These are phyloP conservation scores for Agelas oroides DNA, from an alignment of 37 sponge, comb jelly and placozoan species.

Conservation along the genomic window DNA sequence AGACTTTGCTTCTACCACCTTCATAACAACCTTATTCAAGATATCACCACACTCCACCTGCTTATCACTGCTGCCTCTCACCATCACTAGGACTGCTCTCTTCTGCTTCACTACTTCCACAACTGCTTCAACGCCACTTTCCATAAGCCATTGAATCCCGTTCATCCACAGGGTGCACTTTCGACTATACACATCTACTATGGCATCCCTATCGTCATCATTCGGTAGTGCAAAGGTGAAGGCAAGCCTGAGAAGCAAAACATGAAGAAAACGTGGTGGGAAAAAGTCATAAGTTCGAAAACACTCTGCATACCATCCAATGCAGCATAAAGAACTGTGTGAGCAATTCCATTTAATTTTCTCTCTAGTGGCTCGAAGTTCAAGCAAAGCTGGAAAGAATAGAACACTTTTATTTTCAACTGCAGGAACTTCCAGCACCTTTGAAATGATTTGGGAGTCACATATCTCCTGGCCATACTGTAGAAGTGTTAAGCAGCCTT, in stretches of 20 bases:
- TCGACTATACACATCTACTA: background rate
- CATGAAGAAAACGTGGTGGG: conserved; percentile 44
- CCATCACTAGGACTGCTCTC: conserved; percentile 29
- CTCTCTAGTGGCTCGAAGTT: background rate
- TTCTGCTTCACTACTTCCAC: conserved; percentile 33
- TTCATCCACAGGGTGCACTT: conserved; percentile 41
- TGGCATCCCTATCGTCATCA: too few species aligned
- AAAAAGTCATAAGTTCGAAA: conserved; percentile 6
- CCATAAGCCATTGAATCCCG: conserved; percentile 47
- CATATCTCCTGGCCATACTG: conserved; percentile 22
- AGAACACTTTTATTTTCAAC: background rate
- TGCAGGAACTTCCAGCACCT: background rate
- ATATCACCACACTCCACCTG: conserved; percentile 23
- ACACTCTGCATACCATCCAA: conserved; percentile 49
- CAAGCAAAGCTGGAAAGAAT: conserved; percentile 54
- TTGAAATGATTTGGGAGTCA: background rate
- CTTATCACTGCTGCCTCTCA: background rate
- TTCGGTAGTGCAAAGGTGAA: background rate
- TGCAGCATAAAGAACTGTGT: background rate
- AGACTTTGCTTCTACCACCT: conserved; percentile 13
- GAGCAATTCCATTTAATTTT: background rate
- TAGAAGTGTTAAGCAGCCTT: conserved; percentile 1
- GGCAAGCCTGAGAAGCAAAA: conserved; percentile 31
- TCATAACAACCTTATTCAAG: background rate
- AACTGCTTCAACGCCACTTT: conserved; percentile 21